Conservation (phyloP, 2,113 vertebrate genomes). For the Notothenia coriiceps region DNA sequence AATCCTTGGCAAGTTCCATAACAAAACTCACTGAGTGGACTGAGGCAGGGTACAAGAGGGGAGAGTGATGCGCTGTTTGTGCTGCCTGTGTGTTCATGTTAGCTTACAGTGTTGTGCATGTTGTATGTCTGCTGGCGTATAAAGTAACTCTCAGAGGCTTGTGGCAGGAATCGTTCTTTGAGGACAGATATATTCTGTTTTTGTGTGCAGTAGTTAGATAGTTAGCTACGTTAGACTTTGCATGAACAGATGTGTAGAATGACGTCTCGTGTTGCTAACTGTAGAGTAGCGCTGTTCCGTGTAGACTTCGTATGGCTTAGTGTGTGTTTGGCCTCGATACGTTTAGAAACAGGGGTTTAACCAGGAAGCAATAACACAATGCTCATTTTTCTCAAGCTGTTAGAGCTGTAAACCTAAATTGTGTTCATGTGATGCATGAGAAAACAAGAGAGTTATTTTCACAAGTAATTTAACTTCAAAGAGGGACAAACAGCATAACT, state of each 20-base stretch:
- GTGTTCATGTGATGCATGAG: slow-evolving; percentile 39
- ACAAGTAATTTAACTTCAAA: slow-evolving; percentile 2
- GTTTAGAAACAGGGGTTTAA: slow-evolving; percentile 53
- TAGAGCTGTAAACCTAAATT: slow-evolving; percentile 9
- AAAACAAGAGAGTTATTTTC: slow-evolving; percentile 16
- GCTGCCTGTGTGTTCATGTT: slow-evolving; percentile 9
- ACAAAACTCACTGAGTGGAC: slow-evolving; percentile 32
- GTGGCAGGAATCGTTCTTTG: slow-evolving; percentile 33
- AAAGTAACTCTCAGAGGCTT: slow-evolving; percentile 35
- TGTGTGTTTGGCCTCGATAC: slow-evolving; percentile 46
- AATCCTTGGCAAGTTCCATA: too few relatives aligned
- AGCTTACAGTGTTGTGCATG: slow-evolving; percentile 42
- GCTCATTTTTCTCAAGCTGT: slow-evolving; percentile 13
- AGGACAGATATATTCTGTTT: slow-evolving; percentile 49
- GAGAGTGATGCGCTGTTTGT: slow-evolving; percentile 47
- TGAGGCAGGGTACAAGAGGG: slow-evolving; percentile 44
- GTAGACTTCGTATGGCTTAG: slow-evolving; percentile 67
- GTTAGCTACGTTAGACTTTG: slow-evolving; percentile 64
- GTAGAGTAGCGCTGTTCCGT: slow-evolving; percentile 64
- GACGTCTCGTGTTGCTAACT: slow-evolving; percentile 52
- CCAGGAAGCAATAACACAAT: slow-evolving; percentile 28
- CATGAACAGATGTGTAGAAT: slow-evolving; percentile 69
- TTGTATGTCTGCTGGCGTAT: slow-evolving; percentile 29
- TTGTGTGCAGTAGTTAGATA: slow-evolving; percentile 50
- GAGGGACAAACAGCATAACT: too few relatives aligned